Conservation (phyloP, 2,888 invertebrate species). For the Maniola hyperantus region DNA sequence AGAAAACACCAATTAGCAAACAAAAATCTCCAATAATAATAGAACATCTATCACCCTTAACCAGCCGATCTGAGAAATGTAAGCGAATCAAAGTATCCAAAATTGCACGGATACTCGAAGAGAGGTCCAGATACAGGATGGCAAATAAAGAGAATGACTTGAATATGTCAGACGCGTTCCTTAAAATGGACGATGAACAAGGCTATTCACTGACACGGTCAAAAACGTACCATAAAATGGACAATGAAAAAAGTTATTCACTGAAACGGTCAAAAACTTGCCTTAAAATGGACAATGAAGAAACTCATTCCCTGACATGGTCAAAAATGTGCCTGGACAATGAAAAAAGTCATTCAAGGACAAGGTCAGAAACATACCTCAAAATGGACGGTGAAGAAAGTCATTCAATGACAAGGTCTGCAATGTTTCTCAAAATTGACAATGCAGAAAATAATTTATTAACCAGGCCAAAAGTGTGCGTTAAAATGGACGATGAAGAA, state of each 20-base stretch:
- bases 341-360: not conserved
- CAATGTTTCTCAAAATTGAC: conserved; percentile 50
- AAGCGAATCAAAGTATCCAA: conserved; percentile 59
- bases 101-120: conserved; percentile 66
- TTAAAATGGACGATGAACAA: not conserved
- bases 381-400: too few relatives aligned
- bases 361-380: not conserved
- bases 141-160: conserved; percentile 52
- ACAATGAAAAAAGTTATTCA: not conserved
- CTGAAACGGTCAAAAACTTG: not conserved
- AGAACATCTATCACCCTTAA: conserved; percentile 45
- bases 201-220: not conserved
- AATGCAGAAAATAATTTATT: conserved; percentile 50
- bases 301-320: not conserved
- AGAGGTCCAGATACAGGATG: conserved; percentile 63
- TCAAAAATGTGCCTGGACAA: conserved; percentile 44
- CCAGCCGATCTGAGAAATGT: conserved; percentile 27
- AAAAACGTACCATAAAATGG: not conserved
- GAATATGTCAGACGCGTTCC: conserved; percentile 48
- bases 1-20: conserved; percentile 46
- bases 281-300: not conserved
- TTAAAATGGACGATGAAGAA: not conserved
- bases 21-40: conserved; percentile 46
- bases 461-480: conserved; percentile 47
- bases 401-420: too few relatives aligned